phyloP scores from a whole-genome alignment of 2,888 invertebrate species.

The Nowickia ferox region DNA sequence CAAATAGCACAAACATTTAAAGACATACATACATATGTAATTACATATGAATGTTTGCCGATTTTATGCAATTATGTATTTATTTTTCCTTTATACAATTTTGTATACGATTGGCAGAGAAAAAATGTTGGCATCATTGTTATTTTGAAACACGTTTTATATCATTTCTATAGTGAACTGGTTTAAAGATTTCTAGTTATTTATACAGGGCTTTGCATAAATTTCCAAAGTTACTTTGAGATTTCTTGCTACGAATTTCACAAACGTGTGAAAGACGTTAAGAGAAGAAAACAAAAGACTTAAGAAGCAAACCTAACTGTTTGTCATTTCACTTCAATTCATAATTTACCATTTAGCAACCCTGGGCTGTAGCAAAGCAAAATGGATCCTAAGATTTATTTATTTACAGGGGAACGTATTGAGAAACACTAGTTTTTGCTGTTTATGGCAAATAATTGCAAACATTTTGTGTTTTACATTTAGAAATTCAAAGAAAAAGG shows the following conservation, averaged over 20 bases:
- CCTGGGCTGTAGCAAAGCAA: too few relatives aligned
- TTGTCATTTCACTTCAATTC: not conserved
- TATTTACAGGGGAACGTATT: too few relatives aligned
- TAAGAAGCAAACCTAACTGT: not conserved
- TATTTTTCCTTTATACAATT: not conserved
- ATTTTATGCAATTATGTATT: conserved; percentile 16
- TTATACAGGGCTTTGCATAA: conserved; percentile 46
- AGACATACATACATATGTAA: too few relatives aligned
- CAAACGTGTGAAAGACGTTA: too few relatives aligned
- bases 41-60: conserved; percentile 6
- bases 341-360: not conserved
- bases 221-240: not conserved
- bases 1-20: conserved; percentile 7
- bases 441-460: too few relatives aligned
- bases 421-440: too few relatives aligned
- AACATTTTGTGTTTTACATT: too few relatives aligned
- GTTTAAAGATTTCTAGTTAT: conserved; percentile 72
- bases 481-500: too few relatives aligned
- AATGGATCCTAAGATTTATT: too few relatives aligned
- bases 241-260: not conserved
- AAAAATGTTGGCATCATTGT: conserved; percentile 62
- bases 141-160: conserved; percentile 73
- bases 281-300: conserved; percentile 15
- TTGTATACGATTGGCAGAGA: conserved; percentile 22
- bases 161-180: conserved; percentile 75